phyloP scores from a whole-genome alignment of 1,140 invertebrate species.

The Calliphora vicina region DNA sequence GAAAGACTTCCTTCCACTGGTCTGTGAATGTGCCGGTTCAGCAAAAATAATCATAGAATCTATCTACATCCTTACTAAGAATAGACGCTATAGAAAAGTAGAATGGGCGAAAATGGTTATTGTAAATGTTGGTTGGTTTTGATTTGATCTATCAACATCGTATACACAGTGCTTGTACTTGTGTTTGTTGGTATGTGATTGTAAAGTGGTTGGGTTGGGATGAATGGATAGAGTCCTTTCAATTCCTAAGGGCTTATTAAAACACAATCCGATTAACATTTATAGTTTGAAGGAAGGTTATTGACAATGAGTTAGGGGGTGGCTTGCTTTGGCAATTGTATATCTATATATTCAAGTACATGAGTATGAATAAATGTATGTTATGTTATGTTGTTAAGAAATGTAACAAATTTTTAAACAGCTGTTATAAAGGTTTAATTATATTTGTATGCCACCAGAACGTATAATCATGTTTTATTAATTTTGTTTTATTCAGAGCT shows the following conservation, averaged over 20 bases:
- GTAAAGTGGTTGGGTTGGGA: background rate
- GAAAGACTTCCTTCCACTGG: background rate
- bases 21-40: background rate
- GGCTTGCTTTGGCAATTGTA: background rate
- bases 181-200: background rate
- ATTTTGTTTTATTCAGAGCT: too few species aligned
- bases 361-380: too few species aligned
- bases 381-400: too few species aligned
- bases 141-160: background rate
- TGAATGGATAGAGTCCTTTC: background rate
- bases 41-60: background rate
- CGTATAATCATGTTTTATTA: too few species aligned
- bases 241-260: slow-evolving; percentile 13
- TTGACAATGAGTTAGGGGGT: background rate
- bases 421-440: background rate
- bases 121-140: background rate
- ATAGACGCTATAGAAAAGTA: too few species aligned
- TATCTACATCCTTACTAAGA: background rate
- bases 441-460: background rate
- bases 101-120: background rate
- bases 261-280: slow-evolving; percentile 13
- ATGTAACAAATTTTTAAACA: background rate
- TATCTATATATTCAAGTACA: too few species aligned
- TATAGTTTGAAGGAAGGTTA: background rate
- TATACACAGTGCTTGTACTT: background rate